These are phyloP conservation scores for Macrosoma leucophasiata DNA, from an alignment of 2,888 invertebrate species.

Conservation along the genomic window DNA sequence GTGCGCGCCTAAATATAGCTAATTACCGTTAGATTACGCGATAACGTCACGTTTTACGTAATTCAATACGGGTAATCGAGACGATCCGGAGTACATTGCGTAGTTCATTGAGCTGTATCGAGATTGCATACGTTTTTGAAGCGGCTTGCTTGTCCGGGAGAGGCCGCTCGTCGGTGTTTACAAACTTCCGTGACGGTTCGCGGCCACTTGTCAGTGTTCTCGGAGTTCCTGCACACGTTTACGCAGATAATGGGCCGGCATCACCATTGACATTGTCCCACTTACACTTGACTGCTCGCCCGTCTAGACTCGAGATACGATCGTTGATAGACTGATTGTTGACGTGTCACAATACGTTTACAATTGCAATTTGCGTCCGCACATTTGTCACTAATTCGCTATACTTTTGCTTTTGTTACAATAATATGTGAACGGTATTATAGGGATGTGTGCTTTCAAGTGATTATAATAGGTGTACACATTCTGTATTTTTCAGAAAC, in stretches of 20 bases:
- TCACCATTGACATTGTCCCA: constrained; percentile 69
- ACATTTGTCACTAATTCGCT: too few relatives aligned
- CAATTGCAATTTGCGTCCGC: too few relatives aligned
- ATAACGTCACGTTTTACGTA: constrained; percentile 16
- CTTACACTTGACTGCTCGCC: constrained; percentile 45
- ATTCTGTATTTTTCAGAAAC: too few relatives aligned
- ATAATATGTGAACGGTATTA: too few relatives aligned
- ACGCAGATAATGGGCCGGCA: constrained; percentile 72
- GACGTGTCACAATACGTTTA: constrained; percentile 38
- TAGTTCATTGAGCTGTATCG: constrained; percentile 30
- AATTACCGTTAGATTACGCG: constrained; percentile 29
- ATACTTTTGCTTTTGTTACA: too few relatives aligned
- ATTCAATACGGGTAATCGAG: constrained; percentile 13
- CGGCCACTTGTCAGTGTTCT: constrained; percentile 58
- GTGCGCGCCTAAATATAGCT: constrained; percentile 22
- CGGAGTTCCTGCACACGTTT: constrained; percentile 56
- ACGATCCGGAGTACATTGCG: constrained; percentile 3
- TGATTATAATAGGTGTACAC: too few relatives aligned
- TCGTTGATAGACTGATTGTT: constrained; percentile 50
- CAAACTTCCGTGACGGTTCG: constrained; percentile 67
- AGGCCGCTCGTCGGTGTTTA: constrained; percentile 71
- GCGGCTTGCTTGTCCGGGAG: constrained; percentile 47
- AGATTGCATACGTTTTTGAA: constrained; percentile 51
- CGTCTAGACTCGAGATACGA: constrained; percentile 61
- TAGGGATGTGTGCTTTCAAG: too few relatives aligned